Percentiles rank a stretch among this genome's conserved stretches.
These are phyloP conservation scores for Carettochelys insculpta DNA, from an alignment of 2,113 vertebrate genomes.

Conservation along the genomic window DNA sequence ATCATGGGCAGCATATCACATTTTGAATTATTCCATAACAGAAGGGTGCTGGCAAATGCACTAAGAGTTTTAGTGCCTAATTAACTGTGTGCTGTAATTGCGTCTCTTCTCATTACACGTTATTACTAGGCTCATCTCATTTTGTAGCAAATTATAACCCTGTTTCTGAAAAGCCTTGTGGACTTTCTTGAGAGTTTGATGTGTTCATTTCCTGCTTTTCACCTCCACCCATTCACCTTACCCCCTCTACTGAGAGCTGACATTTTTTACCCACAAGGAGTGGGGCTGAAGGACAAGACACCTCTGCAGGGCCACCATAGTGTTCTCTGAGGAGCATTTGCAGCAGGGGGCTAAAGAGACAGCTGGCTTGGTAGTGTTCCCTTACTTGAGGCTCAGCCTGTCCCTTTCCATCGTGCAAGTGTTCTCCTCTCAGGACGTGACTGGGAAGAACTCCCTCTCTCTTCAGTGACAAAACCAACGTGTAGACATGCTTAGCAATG, in stretches of 20 bases:
- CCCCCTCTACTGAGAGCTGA: background rate
- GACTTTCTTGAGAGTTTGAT: background rate
- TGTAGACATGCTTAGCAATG: background rate
- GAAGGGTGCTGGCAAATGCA: constrained; percentile 14
- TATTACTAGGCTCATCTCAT: background rate
- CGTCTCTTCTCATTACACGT: constrained; percentile 9
- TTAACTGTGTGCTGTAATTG: background rate
- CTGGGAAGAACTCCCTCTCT: background rate
- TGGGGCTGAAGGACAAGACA: background rate
- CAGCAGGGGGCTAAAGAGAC: background rate
- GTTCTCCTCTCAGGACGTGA: background rate
- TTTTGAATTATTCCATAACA: constrained; percentile 31
- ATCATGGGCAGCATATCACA: background rate
- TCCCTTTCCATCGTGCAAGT: background rate
- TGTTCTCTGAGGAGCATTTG: rapidly evolving
- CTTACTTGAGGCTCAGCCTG: background rate
- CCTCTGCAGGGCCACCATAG: background rate
- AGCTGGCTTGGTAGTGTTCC: background rate
- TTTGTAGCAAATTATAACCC: background rate
- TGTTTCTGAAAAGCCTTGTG: constrained; percentile 17
- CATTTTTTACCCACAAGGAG: background rate
- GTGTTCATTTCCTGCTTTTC: background rate
- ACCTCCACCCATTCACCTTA: background rate
- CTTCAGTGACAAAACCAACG: rapidly evolving
- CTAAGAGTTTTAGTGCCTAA: constrained; percentile 6